Evolutionary conservation across 2,888 invertebrate species (phyloP).

Genomic region (Chrysina gloriosa): DNA sequence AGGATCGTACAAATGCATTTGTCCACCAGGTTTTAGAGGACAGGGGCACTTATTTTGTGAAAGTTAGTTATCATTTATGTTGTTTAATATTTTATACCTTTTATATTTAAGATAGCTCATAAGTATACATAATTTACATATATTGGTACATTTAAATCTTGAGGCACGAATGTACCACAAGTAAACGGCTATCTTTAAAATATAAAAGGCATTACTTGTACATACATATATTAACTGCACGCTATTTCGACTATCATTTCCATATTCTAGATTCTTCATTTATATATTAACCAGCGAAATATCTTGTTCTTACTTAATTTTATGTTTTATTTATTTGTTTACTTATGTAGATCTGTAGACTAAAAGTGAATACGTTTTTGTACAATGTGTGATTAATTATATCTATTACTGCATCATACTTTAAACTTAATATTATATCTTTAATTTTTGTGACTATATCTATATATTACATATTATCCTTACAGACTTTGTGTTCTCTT

Average conservation of each 20-base stretch:
- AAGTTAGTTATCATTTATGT: constrained; percentile 71
- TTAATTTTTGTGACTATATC: constrained; percentile 41
- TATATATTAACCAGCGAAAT: constrained; percentile 38
- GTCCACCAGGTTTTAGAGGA: constrained; percentile 80
- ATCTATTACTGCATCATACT: constrained; percentile 25
- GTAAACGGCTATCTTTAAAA: not conserved
- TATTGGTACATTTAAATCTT: not conserved
- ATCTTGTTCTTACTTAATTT: constrained; percentile 31
- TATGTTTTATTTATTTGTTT: constrained; percentile 32
- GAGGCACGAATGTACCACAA: too few species aligned
- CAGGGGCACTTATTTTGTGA: constrained; percentile 80
- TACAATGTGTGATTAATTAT: constrained; percentile 46
- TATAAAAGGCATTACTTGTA: constrained; percentile 23
- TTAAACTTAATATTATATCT: constrained; percentile 1
- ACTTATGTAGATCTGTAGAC: constrained; percentile 42
- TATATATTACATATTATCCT: constrained; percentile 54
- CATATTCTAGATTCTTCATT: constrained; percentile 34
- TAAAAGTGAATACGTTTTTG: constrained; percentile 43
- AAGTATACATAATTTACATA: not conserved
- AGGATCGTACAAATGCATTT: constrained; percentile 83
- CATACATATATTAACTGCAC: constrained; percentile 43
- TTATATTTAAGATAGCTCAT: constrained; percentile 4
- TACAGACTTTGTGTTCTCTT: constrained; percentile 56
- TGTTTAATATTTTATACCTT: constrained; percentile 15
- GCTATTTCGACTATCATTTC: constrained; percentile 39